These are phyloP conservation scores for Seira sanloemensis DNA, from an alignment of 2,888 invertebrate genomes.

Conservation along the genomic window DNA sequence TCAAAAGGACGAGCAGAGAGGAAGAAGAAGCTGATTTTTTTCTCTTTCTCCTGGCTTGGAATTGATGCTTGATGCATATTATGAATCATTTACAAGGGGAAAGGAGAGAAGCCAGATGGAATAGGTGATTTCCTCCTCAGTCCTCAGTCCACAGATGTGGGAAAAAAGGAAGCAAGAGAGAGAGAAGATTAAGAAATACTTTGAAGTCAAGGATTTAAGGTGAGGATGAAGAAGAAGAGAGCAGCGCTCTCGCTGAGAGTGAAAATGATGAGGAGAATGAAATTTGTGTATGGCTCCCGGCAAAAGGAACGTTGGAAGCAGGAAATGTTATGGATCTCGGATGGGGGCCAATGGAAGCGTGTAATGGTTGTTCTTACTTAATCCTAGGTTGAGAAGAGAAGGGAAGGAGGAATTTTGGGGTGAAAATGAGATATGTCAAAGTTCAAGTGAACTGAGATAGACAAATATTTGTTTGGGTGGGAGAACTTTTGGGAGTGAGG, in stretches of 20 bases:
- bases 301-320: too few species aligned
- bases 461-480: too few species aligned
- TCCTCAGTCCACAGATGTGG: too few species aligned
- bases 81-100: not conserved
- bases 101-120: not conserved
- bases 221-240: not conserved
- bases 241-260: too few species aligned
- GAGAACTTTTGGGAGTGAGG: too few species aligned
- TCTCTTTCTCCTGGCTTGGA: not conserved
- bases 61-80: not conserved
- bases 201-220: not conserved
- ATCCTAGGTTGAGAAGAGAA: too few species aligned
- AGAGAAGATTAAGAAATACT: not conserved
- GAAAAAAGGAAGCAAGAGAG: not conserved
- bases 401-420: too few species aligned
- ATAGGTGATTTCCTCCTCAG: not conserved
- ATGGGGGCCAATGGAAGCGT: too few species aligned
- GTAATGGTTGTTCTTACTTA: too few species aligned
- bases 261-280: not conserved
- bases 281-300: not conserved
- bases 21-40: too few species aligned
- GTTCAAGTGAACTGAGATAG: too few species aligned
- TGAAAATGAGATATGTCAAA: too few species aligned
- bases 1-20: not conserved
- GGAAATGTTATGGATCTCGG: not conserved